phyloP scores from a whole-genome alignment of 2,113 vertebrate species.

The Capreolus pygargus region DNA sequence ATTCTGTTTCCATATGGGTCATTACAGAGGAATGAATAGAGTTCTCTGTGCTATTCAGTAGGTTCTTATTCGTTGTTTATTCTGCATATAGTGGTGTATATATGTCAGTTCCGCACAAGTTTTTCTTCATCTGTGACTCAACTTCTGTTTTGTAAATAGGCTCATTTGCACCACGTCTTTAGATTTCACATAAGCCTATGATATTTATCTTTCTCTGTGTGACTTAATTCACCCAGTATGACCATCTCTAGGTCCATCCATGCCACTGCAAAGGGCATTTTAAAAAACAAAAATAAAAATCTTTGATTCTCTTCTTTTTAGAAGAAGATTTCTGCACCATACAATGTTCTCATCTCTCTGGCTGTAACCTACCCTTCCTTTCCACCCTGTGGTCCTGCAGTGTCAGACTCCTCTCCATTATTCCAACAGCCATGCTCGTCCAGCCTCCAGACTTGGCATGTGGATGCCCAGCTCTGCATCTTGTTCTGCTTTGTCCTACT shows the following conservation, averaged over 20 bases:
- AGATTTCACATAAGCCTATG: not conserved
- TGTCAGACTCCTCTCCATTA: not conserved
- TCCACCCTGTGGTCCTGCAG: not conserved
- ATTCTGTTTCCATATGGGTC: not conserved
- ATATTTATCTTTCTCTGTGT: not conserved
- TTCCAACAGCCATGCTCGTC: not conserved
- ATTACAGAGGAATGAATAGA: not conserved
- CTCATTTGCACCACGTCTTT: not conserved
- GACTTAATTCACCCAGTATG: not conserved
- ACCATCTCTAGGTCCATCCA: not conserved
- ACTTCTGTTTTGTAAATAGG: not conserved
- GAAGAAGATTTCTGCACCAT: not conserved
- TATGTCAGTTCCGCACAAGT: not conserved
- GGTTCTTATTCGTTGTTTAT: not conserved
- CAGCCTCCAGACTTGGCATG: not conserved
- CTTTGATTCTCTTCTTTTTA: not conserved
- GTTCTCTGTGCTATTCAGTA: not conserved
- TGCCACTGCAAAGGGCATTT: not conserved
- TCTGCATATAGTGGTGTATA: not conserved
- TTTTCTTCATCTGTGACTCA: not conserved
- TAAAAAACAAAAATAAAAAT: not conserved
- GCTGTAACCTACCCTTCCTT: not conserved
- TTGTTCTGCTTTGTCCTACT: not conserved
- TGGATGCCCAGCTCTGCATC: not conserved
- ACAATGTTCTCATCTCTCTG: not conserved